These are phyloP conservation scores for Agonopterix arenella DNA, from an alignment of 2,888 invertebrate genomes.

Conservation along the genomic window DNA sequence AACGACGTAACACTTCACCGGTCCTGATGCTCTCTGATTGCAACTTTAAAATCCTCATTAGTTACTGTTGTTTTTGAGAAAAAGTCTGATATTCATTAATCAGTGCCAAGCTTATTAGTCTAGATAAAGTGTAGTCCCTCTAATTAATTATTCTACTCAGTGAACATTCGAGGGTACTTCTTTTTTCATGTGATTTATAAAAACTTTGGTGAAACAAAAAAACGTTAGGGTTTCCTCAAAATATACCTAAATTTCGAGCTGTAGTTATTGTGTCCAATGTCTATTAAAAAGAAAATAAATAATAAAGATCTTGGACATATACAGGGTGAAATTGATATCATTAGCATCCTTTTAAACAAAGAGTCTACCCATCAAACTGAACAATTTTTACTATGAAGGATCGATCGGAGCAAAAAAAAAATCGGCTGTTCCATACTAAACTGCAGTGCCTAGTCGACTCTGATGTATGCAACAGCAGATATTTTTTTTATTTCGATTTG, in stretches of 20 bases:
- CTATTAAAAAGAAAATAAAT: not conserved
- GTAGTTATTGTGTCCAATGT: not conserved
- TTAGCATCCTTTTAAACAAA: no score
- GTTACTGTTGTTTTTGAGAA: constrained; percentile 9
- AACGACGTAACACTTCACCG: constrained; percentile 24
- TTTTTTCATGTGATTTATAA: not conserved
- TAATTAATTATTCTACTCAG: not conserved
- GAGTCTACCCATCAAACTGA: no score
- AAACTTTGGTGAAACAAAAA: not conserved
- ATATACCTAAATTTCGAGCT: no score
- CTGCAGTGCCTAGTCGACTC: no score
- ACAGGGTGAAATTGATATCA: no score
- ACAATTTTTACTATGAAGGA: no score
- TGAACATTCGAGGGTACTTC: not conserved
- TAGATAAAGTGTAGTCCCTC: not conserved
- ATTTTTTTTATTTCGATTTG: no score
- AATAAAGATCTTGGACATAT: no score
- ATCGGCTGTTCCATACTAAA: no score
- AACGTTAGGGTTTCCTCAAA: not conserved
- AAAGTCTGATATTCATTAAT: not conserved
- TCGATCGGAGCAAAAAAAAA: no score
- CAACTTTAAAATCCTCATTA: constrained; percentile 24
- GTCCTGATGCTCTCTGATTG: constrained; percentile 18
- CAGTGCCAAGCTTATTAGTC: not conserved
- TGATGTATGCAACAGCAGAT: no score